These are phyloP conservation scores for Salvelinus sp. DNA, from an alignment of 2,113 vertebrate genomes.

Conservation along the genomic window DNA sequence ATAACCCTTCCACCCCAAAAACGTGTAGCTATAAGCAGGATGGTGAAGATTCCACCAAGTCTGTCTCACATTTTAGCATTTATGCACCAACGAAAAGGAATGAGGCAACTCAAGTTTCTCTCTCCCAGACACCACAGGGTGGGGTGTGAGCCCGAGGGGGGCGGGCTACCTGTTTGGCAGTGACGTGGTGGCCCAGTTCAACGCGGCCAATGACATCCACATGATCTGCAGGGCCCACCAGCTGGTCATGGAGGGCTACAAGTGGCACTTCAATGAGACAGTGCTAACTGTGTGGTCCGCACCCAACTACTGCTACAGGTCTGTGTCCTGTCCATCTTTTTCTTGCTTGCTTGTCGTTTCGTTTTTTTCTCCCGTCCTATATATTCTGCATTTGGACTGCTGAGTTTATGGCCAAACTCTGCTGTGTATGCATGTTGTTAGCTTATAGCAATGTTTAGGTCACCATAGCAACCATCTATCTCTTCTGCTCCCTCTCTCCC, in stretches of 20 bases:
- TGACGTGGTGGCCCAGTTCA: conserved; percentile 94
- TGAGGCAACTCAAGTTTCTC: not conserved
- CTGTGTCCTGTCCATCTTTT: not conserved
- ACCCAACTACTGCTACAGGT: conserved; percentile 97
- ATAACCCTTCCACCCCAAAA: too few species aligned
- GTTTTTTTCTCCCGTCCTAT: too few species aligned
- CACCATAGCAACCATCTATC: not conserved
- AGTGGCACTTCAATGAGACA: conserved; percentile 97
- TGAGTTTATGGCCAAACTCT: not conserved
- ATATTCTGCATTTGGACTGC: not conserved
- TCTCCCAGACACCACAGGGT: conserved; percentile 89
- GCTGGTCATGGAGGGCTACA: conserved; percentile 97
- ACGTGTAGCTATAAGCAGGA: too few species aligned
- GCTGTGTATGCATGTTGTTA: too few species aligned
- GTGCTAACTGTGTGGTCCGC: conserved; percentile 96
- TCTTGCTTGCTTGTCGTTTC: too few species aligned
- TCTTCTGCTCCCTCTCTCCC: not conserved
- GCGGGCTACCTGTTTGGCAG: conserved; percentile 94
- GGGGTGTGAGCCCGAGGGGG: conserved; percentile 91
- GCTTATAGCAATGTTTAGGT: too few species aligned
- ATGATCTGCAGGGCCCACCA: conserved; percentile 97
- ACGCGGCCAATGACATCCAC: conserved; percentile 91
- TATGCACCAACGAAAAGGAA: too few species aligned
- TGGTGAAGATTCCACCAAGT: too few species aligned
- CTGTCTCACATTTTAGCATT: too few species aligned